These are phyloP conservation scores for Cordylochernes scorpioides DNA, from an alignment of 2,888 invertebrate genomes.

Conservation along the genomic window DNA sequence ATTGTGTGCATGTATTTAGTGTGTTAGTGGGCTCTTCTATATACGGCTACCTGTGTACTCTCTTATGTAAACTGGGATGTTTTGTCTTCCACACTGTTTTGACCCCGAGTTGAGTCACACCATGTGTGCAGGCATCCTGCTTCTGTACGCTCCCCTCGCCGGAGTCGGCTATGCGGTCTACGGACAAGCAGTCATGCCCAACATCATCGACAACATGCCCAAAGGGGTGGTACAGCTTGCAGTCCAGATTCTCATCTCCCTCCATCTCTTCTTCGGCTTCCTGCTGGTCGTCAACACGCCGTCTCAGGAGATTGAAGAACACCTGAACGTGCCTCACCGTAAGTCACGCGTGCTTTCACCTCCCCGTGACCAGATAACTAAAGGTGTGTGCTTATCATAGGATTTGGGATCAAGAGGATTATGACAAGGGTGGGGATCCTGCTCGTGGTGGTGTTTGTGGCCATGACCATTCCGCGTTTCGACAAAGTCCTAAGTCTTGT, in stretches of 20 bases:
- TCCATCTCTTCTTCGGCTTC: constrained; percentile 38
- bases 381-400: too few species aligned
- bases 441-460: constrained; percentile 38
- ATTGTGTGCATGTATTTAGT: too few species aligned
- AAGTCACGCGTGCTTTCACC: constrained; percentile 17
- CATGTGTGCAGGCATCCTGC: constrained; percentile 28
- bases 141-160: constrained; percentile 40
- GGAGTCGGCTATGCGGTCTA: constrained; percentile 35
- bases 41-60: too few species aligned
- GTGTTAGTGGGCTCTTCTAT: too few species aligned
- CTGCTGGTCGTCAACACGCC: constrained; percentile 42
- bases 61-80: too few species aligned
- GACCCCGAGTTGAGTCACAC: too few species aligned
- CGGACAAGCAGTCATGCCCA: constrained; percentile 39
- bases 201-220: constrained; percentile 39
- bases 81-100: too few species aligned
- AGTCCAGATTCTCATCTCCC: constrained; percentile 34
- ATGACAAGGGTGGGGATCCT: neutral
- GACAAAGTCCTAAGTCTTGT: constrained; percentile 60
- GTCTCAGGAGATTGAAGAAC: constrained; percentile 50
- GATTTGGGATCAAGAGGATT: too few species aligned
- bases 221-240: too few species aligned
- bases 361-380: too few species aligned
- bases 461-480: constrained; percentile 54
- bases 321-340: constrained; percentile 43